Evolutionary conservation across 2,888 invertebrate genomes (phyloP).

Genomic region (Hydriomena furcata): DNA sequence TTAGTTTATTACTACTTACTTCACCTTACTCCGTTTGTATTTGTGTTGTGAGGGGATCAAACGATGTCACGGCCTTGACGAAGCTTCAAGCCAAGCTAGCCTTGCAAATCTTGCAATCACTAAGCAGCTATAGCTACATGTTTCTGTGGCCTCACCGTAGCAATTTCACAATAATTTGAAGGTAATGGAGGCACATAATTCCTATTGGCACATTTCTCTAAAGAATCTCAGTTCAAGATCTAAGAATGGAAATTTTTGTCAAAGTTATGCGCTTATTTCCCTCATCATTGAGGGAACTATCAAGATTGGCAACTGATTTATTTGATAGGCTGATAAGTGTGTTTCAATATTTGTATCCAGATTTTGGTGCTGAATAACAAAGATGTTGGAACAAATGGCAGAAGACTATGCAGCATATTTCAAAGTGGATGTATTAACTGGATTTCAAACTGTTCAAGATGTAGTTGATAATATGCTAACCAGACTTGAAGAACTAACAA

Average conservation of each 20-base stretch:
- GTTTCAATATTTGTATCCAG: conserved; percentile 74
- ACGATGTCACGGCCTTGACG: conserved; percentile 25
- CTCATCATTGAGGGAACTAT: conserved; percentile 58
- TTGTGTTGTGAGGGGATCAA: not conserved
- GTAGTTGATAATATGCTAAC: conserved; percentile 87
- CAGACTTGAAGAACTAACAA: conserved; percentile 86
- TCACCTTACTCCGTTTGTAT: no score
- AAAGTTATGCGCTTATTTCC: conserved; percentile 62
- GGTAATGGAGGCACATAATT: conserved; percentile 37
- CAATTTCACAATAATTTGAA: conserved; percentile 40
- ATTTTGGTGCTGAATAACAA: conserved; percentile 57
- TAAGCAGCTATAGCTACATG: conserved; percentile 13
- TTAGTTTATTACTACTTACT: no score
- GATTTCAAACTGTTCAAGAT: conserved; percentile 84
- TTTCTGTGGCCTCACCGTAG: conserved; percentile 16
- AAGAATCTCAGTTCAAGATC: conserved; percentile 14
- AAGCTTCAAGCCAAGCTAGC: not conserved
- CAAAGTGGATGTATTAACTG: conserved; percentile 78
- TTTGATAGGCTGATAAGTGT: conserved; percentile 62
- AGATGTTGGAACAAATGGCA: conserved; percentile 79
- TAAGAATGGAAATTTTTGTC: conserved; percentile 62
- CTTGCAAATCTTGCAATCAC: conserved; percentile 9
- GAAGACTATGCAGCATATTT: conserved; percentile 82
- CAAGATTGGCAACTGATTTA: conserved; percentile 64
- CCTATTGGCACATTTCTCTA: conserved; percentile 13